Base-by-base conservation (phyloP, 2,888 invertebrate genomes). In the Lysandra bellargus region DNA sequence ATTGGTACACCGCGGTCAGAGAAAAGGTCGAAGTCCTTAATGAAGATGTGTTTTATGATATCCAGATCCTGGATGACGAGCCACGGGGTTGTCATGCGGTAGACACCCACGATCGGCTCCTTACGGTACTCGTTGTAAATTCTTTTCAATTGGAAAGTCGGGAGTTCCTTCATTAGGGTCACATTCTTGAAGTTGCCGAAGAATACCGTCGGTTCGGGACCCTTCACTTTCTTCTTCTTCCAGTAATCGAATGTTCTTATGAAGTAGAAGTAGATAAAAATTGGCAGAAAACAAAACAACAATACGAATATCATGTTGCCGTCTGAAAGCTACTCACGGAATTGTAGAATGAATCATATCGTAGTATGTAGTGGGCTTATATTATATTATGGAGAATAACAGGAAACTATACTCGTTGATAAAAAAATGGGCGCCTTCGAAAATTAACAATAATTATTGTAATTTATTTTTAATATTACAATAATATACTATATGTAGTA, bases 91-190 rank as follows among this genome's bases (percentile, higher is more conserved):
- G 87, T 87, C 85, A 89, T 86, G 80, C 88, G 86, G 53, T 86
- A 91, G 0, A 90, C 9, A 1, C 91, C 91, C 1, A 91, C 86
- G 0, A 89, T 83, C 83, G 89, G 90, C 81, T 90, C 90, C 4
- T 88, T 83, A 0, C 88, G 87, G 78, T 82, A 91, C 3, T 82
- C 79, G 0, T 86, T 73, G 78, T 91, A 91, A 1, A 88, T 80
- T 60, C 88, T 85, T 75, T 85, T 82, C 84, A 85, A 0, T 82
- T 14, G 76, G 14, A 44, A 12, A 23, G 78, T n/a, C 14, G 40
- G 1, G 5, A 84, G 84, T 82, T 86, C 85, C 17, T 76, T 82
- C 33, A 86, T 81, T 0, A 88, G 78, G 0, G 84, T 80, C 0
- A 85, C 84, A 17, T 88, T 85, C n/a, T 83, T 84, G 1, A 88